phyloP scores from a whole-genome alignment of 2,797 vertebrate genomes.

The Sebastes dallii region DNA sequence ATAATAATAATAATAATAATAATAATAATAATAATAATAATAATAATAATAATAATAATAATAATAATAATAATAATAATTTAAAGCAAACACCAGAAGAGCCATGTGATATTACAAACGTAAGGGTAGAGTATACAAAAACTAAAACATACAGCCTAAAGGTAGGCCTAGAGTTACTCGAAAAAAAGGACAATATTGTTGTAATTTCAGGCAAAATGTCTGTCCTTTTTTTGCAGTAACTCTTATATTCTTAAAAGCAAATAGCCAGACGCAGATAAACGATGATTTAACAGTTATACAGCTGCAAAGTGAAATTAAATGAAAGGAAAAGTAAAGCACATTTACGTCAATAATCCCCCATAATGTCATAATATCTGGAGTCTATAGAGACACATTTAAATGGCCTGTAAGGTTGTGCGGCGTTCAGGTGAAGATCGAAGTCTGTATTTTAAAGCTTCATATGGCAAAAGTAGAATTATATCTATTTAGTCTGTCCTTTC shows the following conservation, averaged over 20 bases:
- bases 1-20: not conserved
- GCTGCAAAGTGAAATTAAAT: not conserved
- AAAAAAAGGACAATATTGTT: not conserved
- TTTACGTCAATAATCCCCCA: not conserved
- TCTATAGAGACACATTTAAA: not conserved
- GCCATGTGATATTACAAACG: not conserved
- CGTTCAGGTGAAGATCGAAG: constrained; percentile 9
- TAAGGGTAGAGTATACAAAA: not conserved
- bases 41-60: not conserved
- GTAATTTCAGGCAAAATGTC: not conserved
- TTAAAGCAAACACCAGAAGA: not conserved
- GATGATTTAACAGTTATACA: not conserved
- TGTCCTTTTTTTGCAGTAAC: not conserved
- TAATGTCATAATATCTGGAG: not conserved
- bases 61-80: not conserved
- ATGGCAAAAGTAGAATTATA: not conserved
- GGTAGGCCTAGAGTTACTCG: not conserved
- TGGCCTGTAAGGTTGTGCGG: not conserved
- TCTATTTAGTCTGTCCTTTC: not conserved
- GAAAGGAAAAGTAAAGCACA: not conserved
- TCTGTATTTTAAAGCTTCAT: not conserved
- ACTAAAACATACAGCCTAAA: not conserved
- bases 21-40: not conserved
- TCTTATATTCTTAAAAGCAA: not conserved
- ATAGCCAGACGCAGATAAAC: not conserved